A percentile compares a stretch with the other conserved stretches of the same genome.
These are phyloP conservation scores for Notospermus geniculatus DNA, from an alignment of 1,140 invertebrate species.

Conservation along the genomic window DNA sequence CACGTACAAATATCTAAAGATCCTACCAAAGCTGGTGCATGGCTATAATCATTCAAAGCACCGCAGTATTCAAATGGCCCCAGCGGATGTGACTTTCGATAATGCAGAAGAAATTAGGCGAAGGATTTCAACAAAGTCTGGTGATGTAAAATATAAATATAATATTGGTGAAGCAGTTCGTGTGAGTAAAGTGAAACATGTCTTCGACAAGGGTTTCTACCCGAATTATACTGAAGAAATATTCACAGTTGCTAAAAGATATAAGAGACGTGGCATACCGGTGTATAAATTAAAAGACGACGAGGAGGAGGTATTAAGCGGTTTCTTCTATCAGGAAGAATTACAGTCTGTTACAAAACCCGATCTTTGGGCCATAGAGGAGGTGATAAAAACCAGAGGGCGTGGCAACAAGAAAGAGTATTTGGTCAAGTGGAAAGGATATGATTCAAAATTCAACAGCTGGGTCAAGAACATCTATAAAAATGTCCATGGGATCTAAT, in stretches of 20 bases:
- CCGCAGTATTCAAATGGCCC: slow-evolving; percentile 2
- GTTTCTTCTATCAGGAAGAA: neutral
- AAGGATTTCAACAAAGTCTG: neutral
- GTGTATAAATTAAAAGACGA: slow-evolving; percentile 3
- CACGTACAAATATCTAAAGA: neutral
- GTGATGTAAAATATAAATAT: neutral
- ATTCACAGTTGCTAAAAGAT: neutral
- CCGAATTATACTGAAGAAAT: neutral
- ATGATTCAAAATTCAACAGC: neutral
- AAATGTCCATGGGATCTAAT: too few relatives aligned
- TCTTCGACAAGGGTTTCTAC: slow-evolving; percentile 2
- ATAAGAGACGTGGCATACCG: neutral
- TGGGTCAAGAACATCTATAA: neutral
- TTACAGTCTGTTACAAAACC: neutral
- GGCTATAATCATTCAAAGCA: slow-evolving; percentile 1
- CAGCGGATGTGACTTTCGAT: neutral
- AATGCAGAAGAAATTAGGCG: neutral
- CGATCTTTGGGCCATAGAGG: neutral
- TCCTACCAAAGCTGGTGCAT: neutral
- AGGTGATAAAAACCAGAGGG: neutral
- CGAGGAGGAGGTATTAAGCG: neutral
- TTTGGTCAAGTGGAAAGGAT: neutral
- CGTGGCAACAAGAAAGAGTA: neutral
- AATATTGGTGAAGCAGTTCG: neutral
- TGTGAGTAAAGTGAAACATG: neutral